Evolutionary conservation across 2,888 invertebrate genomes (phyloP), one percentile per base, ranked within the genome.

Genomic region (Phanerotoma sp.): DNA sequence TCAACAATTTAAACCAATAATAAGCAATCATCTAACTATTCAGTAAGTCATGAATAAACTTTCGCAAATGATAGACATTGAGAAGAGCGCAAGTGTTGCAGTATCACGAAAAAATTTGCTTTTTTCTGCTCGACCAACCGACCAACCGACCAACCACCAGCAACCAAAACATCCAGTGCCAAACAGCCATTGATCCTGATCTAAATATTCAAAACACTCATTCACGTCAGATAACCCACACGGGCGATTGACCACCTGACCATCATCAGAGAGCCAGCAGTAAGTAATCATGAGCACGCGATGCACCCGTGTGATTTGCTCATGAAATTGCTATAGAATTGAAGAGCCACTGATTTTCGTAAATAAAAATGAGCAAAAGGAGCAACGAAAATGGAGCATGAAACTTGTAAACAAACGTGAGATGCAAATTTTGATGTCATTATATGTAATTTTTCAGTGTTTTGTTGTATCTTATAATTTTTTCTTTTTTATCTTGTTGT

Each of bases 271-370:
- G 6, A 69, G 68, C 61, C 62, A 66, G 69, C 69, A 66, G 64
- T 11, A 20, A 25, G 65, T 66, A 73, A 73, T 73, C 71, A 73
- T 61, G 66, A 64, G 69, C 73, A 73, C 73, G 73, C 73, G 67
- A 73, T 49, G 13, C 13, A 49, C 13, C 20, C 18, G 46, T 51
- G 38, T 48, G 48, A 48, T 48, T 48, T 48, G 13, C 35, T 38
- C 28, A 30, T 49, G 7, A 49, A 49, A 40, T 40, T 40, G 28
- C 30, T 18, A 20, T 11, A 13, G 11, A n/a, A 33, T 33, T 21
- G 33, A 35, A 21, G 15, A 44, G 13, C 33, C 20, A 33, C 20
- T n/a, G 18, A 33, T 33, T 46, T 46, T 21, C 4, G 20, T 9
- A 37, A 22, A 5, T 3, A 28, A 49, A 21, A 40, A n/a, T n/a